A percentile compares a stretch with the other conserved stretches of the same genome.
These are phyloP conservation scores for Brenthis daphne DNA, from an alignment of 2,888 invertebrate species.

Conservation along the genomic window DNA sequence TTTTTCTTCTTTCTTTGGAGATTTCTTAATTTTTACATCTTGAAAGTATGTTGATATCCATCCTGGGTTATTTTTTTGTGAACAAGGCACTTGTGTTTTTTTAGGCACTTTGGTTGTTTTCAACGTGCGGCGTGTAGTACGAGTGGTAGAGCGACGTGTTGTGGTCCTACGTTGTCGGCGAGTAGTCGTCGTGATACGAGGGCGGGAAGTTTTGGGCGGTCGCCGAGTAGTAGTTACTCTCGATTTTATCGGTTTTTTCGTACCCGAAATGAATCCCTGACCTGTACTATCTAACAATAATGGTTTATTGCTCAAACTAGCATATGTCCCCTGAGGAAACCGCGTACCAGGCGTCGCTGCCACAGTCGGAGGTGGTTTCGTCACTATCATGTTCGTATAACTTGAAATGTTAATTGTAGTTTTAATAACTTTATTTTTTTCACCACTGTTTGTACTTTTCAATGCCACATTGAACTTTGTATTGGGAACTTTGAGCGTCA, in stretches of 20 bases:
- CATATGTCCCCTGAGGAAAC: conserved; percentile 39
- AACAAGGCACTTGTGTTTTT: conserved; percentile 57
- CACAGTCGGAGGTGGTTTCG: conserved; percentile 54
- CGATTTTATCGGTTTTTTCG: conserved; percentile 43
- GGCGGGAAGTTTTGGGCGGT: conserved; percentile 46
- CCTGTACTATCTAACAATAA: conserved; percentile 53
- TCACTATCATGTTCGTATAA: conserved; percentile 74
- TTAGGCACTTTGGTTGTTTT: conserved; percentile 58
- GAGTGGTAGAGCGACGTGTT: conserved; percentile 39
- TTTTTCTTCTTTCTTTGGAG: conserved; percentile 57
- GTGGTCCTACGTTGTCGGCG: conserved; percentile 42
- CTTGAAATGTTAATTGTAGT: conserved; percentile 75
- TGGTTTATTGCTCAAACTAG: conserved; percentile 54
- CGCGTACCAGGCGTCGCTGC: conserved; percentile 43
- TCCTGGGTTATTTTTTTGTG: conserved; percentile 55
- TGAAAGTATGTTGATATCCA: conserved; percentile 67
- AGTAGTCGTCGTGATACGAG: conserved; percentile 41
- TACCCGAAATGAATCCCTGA: conserved; percentile 42
- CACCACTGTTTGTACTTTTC: conserved; percentile 58
- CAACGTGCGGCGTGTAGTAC: conserved; percentile 44
- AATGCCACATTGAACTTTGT: conserved; percentile 61
- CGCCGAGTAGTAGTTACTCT: conserved; percentile 41
- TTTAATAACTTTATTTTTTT: conserved; percentile 65
- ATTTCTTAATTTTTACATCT: conserved; percentile 55
- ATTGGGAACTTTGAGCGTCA: conserved; percentile 62